phyloP scores from a whole-genome alignment of 2,888 invertebrate genomes.

The Callinectes sapidus region DNA sequence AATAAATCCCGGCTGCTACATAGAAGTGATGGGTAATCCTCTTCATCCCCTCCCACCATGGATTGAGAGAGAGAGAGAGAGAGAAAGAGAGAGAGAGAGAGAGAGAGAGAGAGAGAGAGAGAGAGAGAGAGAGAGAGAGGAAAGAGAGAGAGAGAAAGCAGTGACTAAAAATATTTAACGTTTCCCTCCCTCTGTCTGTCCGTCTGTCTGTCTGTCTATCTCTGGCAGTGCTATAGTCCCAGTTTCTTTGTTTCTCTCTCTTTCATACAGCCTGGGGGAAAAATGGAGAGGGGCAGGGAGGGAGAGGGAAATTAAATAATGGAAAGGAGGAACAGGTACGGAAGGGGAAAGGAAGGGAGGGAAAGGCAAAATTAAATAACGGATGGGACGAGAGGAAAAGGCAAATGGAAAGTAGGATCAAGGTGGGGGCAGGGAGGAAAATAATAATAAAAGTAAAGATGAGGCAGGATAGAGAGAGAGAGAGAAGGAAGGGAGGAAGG shows the following conservation, averaged over 20 bases:
- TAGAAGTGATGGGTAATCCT: not conserved
- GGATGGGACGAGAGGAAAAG: constrained; percentile 7
- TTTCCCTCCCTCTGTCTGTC: constrained; percentile 23
- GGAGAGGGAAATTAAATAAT: constrained; percentile 40
- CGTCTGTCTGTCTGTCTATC: not conserved
- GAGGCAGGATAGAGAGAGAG: not conserved
- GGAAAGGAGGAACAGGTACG: constrained; percentile 43
- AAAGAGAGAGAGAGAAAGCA: constrained; percentile 39
- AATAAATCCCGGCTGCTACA: not conserved
- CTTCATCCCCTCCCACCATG: not conserved
- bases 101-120: constrained; percentile 27
- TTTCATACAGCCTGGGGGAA: constrained; percentile 6
- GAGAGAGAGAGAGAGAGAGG: constrained; percentile 44
- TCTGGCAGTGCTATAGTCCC: not conserved
- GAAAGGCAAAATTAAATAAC: not conserved
- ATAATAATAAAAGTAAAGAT: not conserved
- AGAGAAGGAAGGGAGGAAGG: constrained; percentile 2
- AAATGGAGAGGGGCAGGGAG: constrained; percentile 36
- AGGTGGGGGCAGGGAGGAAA: not conserved
- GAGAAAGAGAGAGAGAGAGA: constrained; percentile 54
- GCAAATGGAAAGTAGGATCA: not conserved
- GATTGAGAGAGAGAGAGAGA: constrained; percentile 36
- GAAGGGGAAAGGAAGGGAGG: not conserved
- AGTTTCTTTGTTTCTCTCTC: not conserved
- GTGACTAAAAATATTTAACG: not conserved